These are phyloP conservation scores for Alectoris magna DNA, from an alignment of 2,797 vertebrate genomes.

Conservation along the genomic window DNA sequence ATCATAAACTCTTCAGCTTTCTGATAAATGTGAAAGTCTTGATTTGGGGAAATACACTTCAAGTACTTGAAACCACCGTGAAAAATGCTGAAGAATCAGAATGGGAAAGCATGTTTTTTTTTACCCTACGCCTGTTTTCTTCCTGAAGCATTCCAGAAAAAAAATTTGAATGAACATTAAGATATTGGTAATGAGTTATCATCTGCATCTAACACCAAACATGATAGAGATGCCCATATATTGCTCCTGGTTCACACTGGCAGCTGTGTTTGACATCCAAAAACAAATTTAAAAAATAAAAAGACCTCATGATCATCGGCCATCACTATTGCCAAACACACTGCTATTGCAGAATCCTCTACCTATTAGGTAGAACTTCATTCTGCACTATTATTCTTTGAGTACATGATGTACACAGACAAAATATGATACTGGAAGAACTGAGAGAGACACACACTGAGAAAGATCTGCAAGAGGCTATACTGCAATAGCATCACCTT, in stretches of 20 bases:
- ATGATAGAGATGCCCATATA: not conserved
- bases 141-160: not conserved
- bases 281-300: not conserved
- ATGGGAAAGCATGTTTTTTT: not conserved
- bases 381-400: not conserved
- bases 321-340: not conserved
- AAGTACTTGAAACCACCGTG: not conserved
- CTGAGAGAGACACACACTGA: not conserved
- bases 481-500: constrained; percentile 32
- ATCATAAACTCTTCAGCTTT: not conserved
- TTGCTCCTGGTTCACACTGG: not conserved
- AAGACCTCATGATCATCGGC: not conserved
- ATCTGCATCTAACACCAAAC: not conserved
- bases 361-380: accelerated
- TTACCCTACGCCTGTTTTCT: not conserved
- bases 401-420: not conserved
- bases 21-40: not conserved
- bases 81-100: not conserved
- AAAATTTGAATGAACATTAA: not conserved
- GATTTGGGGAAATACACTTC: not conserved
- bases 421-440: not conserved
- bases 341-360: not conserved
- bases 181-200: not conserved
- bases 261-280: not conserved
- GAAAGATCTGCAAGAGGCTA: not conserved